Evolutionary conservation across 2,113 vertebrate genomes (phyloP).

Genomic region (Serinus canaria): DNA sequence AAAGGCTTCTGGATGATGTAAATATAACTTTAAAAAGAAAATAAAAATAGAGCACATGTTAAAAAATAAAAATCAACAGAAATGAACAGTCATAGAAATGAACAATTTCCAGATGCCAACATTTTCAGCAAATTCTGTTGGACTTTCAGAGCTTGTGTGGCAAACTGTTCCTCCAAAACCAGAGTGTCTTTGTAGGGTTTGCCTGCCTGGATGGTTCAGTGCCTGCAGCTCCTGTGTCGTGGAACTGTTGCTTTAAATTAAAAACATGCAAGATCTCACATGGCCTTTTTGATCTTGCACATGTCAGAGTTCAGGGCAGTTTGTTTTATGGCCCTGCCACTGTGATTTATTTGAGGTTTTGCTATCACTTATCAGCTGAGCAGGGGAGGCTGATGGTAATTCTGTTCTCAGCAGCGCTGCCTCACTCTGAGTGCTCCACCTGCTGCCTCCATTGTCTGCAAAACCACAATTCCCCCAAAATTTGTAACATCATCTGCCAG

Average conservation of each 20-base stretch:
- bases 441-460: slow-evolving; percentile 1
- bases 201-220: background rate
- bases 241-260: background rate
- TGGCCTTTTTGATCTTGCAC: background rate
- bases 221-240: background rate
- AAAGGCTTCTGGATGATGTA: background rate
- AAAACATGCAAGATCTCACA: background rate
- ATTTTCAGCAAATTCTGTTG: background rate
- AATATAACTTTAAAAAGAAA: background rate
- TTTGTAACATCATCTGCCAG: slow-evolving; percentile 34
- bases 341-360: slow-evolving; percentile 25
- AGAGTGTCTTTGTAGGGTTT: background rate
- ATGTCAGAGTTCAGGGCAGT: background rate
- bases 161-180: background rate
- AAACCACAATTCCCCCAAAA: slow-evolving; percentile 31
- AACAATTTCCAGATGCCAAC: background rate
- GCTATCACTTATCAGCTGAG: background rate
- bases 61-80: background rate
- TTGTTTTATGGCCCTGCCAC: background rate
- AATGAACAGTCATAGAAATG: background rate
- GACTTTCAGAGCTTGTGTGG: background rate
- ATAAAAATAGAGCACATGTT: background rate
- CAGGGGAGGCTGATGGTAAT: background rate
- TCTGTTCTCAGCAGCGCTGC: background rate
- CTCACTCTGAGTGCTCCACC: background rate